Conservation (phyloP, 2,888 invertebrate genomes). For the Diarsia rubi region DNA sequence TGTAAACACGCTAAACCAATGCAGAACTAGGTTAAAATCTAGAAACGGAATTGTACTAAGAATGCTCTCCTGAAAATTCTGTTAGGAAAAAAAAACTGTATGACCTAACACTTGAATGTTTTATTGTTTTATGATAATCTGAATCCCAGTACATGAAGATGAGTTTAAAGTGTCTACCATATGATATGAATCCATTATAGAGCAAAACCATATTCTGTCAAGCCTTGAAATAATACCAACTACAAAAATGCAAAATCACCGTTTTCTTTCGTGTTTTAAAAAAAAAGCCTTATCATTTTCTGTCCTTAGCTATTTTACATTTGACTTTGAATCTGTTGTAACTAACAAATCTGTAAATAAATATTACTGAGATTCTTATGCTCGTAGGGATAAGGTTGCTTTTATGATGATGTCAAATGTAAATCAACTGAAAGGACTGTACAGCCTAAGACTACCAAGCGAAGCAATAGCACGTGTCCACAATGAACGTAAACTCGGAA, state of each 20-base stretch:
- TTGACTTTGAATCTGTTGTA: not conserved
- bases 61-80: not conserved
- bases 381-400: not conserved
- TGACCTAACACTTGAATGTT: not conserved
- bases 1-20: constrained; percentile 10
- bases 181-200: not conserved
- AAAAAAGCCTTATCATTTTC: constrained; percentile 1
- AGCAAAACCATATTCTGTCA: not conserved
- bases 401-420: not conserved
- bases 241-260: not conserved
- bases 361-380: not conserved
- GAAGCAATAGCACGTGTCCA: constrained; percentile 63
- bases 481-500: constrained; percentile 62
- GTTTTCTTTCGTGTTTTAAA: not conserved
- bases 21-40: not conserved
- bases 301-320: not conserved
- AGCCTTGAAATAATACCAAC: constrained; percentile 1
- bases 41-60: not conserved
- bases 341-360: not conserved
- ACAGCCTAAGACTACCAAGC: constrained; percentile 55
- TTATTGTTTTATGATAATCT: not conserved
- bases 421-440: not conserved
- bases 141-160: not conserved
- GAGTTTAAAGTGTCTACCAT: not conserved
- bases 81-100: not conserved